These are phyloP conservation scores for Aphrocallistes beatrix DNA, from an alignment of 37 sponge, comb jelly and placozoan genomes.

Conservation along the genomic window DNA sequence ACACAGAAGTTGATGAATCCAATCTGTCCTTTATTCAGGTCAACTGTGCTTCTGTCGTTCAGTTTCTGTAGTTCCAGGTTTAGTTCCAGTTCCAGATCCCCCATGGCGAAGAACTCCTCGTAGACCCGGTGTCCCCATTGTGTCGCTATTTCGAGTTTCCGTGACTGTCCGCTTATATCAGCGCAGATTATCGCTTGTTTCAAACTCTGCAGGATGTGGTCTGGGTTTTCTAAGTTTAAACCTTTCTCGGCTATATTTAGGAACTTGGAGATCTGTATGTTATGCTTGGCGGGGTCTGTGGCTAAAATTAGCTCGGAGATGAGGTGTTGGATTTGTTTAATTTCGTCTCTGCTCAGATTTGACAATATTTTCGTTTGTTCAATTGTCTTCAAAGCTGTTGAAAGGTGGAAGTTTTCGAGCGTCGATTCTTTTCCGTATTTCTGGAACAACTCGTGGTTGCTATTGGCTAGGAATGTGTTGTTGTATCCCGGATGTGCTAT, in stretches of 20 bases:
- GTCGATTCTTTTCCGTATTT: not conserved
- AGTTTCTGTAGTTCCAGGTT: not conserved
- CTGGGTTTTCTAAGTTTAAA: not conserved
- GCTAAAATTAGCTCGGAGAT: not conserved
- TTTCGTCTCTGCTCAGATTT: not conserved
- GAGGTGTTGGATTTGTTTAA: not conserved
- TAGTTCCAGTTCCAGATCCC: conserved; percentile 13
- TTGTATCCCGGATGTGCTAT: not conserved
- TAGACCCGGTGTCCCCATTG: not conserved
- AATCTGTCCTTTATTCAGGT: not conserved
- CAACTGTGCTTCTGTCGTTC: not conserved
- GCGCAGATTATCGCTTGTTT: not conserved
- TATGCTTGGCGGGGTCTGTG: not conserved
- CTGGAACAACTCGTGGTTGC: not conserved
- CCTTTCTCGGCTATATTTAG: not conserved
- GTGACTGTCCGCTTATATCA: not conserved
- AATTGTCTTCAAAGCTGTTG: not conserved
- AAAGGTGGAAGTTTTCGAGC: not conserved
- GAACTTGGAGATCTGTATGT: not conserved
- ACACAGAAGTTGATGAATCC: conserved; percentile 5
- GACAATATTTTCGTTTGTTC: not conserved
- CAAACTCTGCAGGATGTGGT: not conserved
- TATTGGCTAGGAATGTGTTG: conserved; percentile 2
- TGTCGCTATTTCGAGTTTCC: not conserved
- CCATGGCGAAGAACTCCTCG: conserved; percentile 11